These are phyloP conservation scores for Leptestheria dahalacensis DNA, from an alignment of 1,140 invertebrate species.

Conservation along the genomic window DNA sequence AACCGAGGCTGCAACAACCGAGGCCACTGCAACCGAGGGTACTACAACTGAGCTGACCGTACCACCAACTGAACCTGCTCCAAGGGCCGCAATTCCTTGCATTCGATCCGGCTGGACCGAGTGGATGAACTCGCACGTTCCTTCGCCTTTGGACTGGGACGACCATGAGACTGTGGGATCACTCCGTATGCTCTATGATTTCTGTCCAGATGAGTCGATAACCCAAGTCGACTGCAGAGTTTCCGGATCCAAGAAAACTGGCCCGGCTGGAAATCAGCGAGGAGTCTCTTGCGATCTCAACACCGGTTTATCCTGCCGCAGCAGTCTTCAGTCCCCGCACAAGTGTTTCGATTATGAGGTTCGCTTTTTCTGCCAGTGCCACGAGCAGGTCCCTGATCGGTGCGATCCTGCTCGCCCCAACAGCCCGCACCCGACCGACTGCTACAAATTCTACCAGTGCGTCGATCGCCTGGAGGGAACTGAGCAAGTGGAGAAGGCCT, in stretches of 20 bases:
- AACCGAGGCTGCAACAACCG: background rate
- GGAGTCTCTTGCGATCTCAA: slow-evolving; percentile 27
- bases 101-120: slow-evolving; percentile 24
- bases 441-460: slow-evolving; percentile 43
- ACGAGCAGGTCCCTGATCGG: slow-evolving; percentile 7
- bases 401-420: slow-evolving; percentile 31
- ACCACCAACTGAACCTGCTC: background rate
- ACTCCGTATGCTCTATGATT: slow-evolving; percentile 22
- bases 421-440: slow-evolving; percentile 36
- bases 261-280: slow-evolving; percentile 22
- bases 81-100: slow-evolving; percentile 10
- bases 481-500: slow-evolving; percentile 35
- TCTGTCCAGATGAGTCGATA: slow-evolving; percentile 25
- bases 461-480: slow-evolving; percentile 23
- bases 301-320: slow-evolving; percentile 27
- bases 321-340: slow-evolving; percentile 23
- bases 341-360: slow-evolving; percentile 31
- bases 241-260: slow-evolving; percentile 19
- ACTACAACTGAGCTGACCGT: background rate
- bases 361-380: slow-evolving; percentile 30
- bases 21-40: background rate
- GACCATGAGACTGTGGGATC: slow-evolving; percentile 24
- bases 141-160: slow-evolving; percentile 21
- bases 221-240: slow-evolving; percentile 26
- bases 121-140: slow-evolving; percentile 27